phyloP scores from a whole-genome alignment of 2,113 vertebrate genomes.

The Lamprotornis superbus region DNA sequence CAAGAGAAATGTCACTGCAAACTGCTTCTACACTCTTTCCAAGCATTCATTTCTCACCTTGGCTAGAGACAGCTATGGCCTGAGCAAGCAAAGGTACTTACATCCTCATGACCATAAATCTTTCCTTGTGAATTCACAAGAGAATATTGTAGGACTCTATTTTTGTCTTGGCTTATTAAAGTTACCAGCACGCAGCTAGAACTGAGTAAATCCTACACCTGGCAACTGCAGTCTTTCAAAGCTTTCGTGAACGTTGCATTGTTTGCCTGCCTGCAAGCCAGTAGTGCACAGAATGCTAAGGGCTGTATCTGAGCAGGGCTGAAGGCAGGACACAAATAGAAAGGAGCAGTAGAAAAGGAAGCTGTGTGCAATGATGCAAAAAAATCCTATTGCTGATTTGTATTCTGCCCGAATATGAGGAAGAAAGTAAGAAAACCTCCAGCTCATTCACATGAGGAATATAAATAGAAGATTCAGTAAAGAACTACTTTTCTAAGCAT shows the following conservation, averaged over 20 bases:
- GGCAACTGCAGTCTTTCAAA: conserved; percentile 15
- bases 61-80: background rate
- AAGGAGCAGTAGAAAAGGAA: background rate
- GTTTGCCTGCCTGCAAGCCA: background rate
- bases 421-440: conserved; percentile 54
- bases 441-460: conserved; percentile 45
- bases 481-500: conserved; percentile 2
- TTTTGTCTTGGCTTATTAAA: background rate
- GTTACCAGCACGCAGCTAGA: background rate
- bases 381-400: conserved; percentile 37
- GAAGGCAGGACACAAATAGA: conserved; percentile 47
- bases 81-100: background rate
- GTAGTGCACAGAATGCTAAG: conserved; percentile 18
- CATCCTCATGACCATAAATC: background rate
- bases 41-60: conserved; percentile 8
- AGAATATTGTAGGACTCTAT: background rate
- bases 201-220: conserved; percentile 34
- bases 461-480: conserved; percentile 44
- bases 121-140: background rate
- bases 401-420: conserved; percentile 33
- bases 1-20: background rate
- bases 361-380: conserved; percentile 48
- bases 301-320: background rate
- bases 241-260: background rate
- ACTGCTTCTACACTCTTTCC: background rate